Conservation (phyloP, 2,888 invertebrate species). For the Deroplatys truncata region DNA sequence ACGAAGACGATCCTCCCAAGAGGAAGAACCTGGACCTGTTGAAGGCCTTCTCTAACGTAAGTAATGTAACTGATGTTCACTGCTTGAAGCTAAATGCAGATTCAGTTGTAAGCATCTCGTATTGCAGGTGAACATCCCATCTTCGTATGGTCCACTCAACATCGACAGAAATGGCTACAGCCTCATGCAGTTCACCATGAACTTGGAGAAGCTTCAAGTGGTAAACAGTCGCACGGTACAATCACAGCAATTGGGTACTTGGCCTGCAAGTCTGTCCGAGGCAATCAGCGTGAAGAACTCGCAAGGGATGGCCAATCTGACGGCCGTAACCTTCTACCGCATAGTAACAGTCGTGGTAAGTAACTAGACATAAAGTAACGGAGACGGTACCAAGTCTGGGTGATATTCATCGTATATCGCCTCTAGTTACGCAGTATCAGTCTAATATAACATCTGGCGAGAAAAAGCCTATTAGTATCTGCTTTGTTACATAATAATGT, state of each 20-base stretch:
- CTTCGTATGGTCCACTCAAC: slow-evolving; percentile 65
- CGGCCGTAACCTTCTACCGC: slow-evolving; percentile 79
- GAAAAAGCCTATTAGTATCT: no score
- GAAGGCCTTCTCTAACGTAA: slow-evolving; percentile 63
- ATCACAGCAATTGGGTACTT: slow-evolving; percentile 65
- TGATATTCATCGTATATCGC: no score
- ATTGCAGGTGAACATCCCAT: slow-evolving; percentile 49
- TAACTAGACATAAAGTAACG: slow-evolving; percentile 35
- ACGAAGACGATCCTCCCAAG: slow-evolving; percentile 70
- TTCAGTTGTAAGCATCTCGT: no score
- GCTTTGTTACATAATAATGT: no score
- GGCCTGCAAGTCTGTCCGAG: slow-evolving; percentile 71
- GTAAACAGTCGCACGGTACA: slow-evolving; percentile 69
- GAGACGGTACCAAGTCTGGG: no score
- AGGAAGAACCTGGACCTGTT: slow-evolving; percentile 63
- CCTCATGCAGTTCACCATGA: slow-evolving; percentile 65
- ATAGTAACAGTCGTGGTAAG: slow-evolving; percentile 79
- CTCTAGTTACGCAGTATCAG: no score
- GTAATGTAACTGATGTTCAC: slow-evolving; percentile 22
- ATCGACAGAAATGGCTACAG: slow-evolving; percentile 65
- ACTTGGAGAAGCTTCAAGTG: slow-evolving; percentile 65
- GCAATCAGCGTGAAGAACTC: slow-evolving; percentile 62
- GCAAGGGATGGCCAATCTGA: slow-evolving; percentile 66
- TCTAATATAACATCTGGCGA: no score
- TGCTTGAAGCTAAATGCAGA: no score